Base-by-base conservation (phyloP, 2,113 vertebrate genomes). In the Crotalus viridis region DNA sequence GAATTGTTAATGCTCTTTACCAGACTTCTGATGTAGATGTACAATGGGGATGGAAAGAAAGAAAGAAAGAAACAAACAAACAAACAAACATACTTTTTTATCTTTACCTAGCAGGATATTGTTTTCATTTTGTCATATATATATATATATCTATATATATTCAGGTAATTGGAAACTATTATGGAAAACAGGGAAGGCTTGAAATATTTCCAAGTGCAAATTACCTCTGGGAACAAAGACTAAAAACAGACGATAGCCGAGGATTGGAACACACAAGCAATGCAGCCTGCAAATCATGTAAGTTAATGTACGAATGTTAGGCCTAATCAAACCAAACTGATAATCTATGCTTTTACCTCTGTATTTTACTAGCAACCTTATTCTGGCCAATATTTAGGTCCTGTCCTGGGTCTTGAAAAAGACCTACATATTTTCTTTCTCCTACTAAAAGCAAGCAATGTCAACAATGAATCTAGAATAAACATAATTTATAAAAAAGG, bases 101-200 rank as follows among this genome's bases (percentile, higher is more conserved):
- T 19, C 1, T 55, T 94, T 57, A 87, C 28, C 24, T 54, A 54
- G 59, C 59, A 89, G 24, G 57, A 88, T 55, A 19, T 1, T 2
- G 33, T 92, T 93, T 85, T 92, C 7, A 26, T 94, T 93, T 74
- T 55, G n/a, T 13, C 10, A 17, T 7, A 12, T 64, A 33, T 33
- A 12, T 64, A 33, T 33, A 33, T 33, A 48, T 55, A 51, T 86
- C 90, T 91, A 59, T 91, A 17, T 92, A 94, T 54, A 15, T 59
- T 0, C 93, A 99, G 99, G 98, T 98, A 91, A 98, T 99, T 0
- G 98, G 98, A 64, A 99, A 99, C 97, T 99, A 99, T 97, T 99
- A 98, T 28, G 99, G 99, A 91, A 98, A 98, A 92, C 98, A 99
- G 93, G 97, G 97, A 89, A 98, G 96, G 81, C 98, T 99, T 95